A percentile compares a stretch with the other conserved stretches of the same genome.
These are phyloP conservation scores for Epirrhoe alternata DNA, from an alignment of 2,888 invertebrate species.

Conservation along the genomic window DNA sequence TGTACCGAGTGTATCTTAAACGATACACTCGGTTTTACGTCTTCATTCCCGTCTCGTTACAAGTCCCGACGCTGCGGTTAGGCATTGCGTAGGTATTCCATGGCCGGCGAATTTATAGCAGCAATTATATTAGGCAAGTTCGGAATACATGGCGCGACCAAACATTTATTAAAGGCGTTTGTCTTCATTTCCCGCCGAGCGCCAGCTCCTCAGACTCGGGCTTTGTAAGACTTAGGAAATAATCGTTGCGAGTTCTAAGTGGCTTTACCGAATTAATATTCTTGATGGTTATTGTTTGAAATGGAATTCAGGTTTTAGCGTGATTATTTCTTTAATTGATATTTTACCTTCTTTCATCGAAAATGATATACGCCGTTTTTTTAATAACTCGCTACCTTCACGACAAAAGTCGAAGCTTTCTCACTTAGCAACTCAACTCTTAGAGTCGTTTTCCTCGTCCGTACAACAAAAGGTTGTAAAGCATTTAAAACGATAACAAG, in stretches of 20 bases:
- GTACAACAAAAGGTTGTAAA: background rate
- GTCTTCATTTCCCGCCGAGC: conserved; percentile 54
- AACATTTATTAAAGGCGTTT: conserved; percentile 58
- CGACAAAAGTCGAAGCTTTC: too few species aligned
- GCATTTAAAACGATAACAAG: background rate
- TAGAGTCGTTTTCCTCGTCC: too few species aligned
- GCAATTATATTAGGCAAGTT: conserved; percentile 51
- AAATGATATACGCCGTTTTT: too few species aligned
- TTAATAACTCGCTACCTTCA: too few species aligned
- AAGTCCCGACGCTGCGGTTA: conserved; percentile 3
- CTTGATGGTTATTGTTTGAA: conserved; percentile 14
- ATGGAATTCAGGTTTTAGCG: background rate
- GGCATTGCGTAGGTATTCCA: conserved; percentile 15
- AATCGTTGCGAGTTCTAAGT: conserved; percentile 33
- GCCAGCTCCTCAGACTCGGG: conserved; percentile 25
- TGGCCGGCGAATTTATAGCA: conserved; percentile 52
- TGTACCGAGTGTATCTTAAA: too few species aligned
- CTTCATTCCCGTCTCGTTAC: background rate
- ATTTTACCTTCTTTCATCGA: too few species aligned
- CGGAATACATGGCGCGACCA: conserved; percentile 46
- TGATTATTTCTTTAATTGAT: background rate
- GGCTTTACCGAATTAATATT: conserved; percentile 22
- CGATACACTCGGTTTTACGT: background rate
- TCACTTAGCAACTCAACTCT: too few species aligned
- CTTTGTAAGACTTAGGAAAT: conserved; percentile 40